Evolutionary conservation across 2,888 invertebrate species (phyloP).

Genomic region (Junonia oenone): DNA sequence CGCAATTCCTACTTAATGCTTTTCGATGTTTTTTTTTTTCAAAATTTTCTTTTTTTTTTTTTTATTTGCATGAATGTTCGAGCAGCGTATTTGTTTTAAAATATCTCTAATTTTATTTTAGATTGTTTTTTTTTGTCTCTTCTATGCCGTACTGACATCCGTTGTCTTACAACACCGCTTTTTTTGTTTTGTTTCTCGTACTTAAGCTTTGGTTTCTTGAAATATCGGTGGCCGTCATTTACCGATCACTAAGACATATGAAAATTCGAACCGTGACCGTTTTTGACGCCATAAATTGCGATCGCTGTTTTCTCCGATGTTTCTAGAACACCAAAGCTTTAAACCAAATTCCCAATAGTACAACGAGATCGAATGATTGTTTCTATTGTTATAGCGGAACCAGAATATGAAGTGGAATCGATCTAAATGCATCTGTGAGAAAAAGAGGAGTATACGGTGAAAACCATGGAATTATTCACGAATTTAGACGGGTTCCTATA

Average conservation of each 20-base stretch:
- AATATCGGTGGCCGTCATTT: too few relatives aligned
- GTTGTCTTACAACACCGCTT: constrained; percentile 54
- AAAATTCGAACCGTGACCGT: too few relatives aligned
- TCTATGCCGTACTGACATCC: constrained; percentile 54
- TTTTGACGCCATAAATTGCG: too few relatives aligned
- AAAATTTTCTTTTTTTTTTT: constrained; percentile 3
- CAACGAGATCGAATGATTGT: constrained; percentile 35
- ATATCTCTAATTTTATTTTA: constrained; percentile 3
- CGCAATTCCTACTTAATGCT: constrained; percentile 40
- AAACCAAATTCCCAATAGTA: not conserved
- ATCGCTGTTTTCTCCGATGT: too few relatives aligned
- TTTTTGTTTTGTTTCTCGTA: constrained; percentile 24
- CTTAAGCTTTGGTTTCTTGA: not conserved
- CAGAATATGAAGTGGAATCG: constrained; percentile 72
- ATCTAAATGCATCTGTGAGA: constrained; percentile 64
- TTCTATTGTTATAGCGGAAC: constrained; percentile 65
- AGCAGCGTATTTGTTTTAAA: not conserved
- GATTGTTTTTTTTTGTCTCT: not conserved
- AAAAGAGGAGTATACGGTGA: constrained; percentile 34
- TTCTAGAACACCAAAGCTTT: not conserved
- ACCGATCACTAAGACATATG: too few relatives aligned
- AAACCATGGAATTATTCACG: not conserved
- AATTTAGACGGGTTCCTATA: not conserved
- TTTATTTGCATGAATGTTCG: constrained; percentile 17
- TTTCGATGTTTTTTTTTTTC: constrained; percentile 28